These are phyloP conservation scores for Wasmannia auropunctata DNA, from an alignment of 1,140 invertebrate species.

Conservation along the genomic window DNA sequence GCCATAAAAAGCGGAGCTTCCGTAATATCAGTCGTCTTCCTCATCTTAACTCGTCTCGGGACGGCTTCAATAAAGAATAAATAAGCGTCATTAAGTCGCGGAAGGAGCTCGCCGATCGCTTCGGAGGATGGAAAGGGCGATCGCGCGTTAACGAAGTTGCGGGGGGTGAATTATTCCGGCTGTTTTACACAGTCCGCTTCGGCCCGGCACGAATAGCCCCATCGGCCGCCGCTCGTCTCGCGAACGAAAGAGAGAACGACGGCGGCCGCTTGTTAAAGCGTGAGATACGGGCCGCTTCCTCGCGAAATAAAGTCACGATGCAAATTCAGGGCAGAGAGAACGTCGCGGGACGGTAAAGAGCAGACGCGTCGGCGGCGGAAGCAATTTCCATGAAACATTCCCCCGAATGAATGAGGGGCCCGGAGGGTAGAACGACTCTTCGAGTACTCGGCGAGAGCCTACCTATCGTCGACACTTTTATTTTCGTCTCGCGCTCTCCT, in stretches of 20 bases:
- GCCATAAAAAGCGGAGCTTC: background rate
- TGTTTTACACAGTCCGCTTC: conserved; percentile 36
- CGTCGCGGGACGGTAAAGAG: conserved; percentile 67
- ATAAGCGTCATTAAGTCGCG: conserved; percentile 24
- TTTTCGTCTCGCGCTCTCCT: conserved; percentile 15
- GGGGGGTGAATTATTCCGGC: conserved; percentile 19
- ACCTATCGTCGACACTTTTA: conserved; percentile 56
- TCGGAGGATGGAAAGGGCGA: conserved; percentile 17
- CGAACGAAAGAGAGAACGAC: conserved; percentile 13
- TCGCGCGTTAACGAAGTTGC: conserved; percentile 45
- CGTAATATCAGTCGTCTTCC: background rate
- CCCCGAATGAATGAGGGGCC: conserved; percentile 69
- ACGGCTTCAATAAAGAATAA: conserved; percentile 31
- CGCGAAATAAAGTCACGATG: conserved; percentile 71
- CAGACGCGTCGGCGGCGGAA: conserved; percentile 67
- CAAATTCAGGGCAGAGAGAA: conserved; percentile 68
- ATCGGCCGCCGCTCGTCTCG: conserved; percentile 9
- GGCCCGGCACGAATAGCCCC: conserved; percentile 40
- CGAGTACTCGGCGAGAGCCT: conserved; percentile 40
- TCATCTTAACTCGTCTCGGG: background rate
- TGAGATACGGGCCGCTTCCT: conserved; percentile 60
- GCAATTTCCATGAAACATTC: conserved; percentile 76
- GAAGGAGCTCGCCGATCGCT: background rate
- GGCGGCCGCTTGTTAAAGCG: conserved; percentile 56
- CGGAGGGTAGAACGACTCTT: conserved; percentile 59